Evolutionary conservation across 2,113 vertebrate species (phyloP).

Genomic region (Tragelaphus imberbis): DNA sequence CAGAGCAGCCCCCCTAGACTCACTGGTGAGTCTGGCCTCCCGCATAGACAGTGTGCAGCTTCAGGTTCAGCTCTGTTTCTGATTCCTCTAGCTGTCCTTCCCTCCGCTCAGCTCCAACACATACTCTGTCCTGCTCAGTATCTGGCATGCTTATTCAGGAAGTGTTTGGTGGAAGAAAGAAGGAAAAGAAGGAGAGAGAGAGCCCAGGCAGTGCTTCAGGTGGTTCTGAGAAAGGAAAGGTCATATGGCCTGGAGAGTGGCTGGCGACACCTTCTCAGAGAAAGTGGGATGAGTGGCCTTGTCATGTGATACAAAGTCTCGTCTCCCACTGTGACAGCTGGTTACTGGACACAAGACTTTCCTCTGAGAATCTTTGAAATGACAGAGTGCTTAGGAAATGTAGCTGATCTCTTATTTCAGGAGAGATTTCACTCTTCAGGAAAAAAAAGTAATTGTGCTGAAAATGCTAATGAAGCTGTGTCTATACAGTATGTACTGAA

Average conservation of each 20-base stretch:
- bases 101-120: background rate
- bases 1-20: no score
- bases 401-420: background rate
- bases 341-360: background rate
- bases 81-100: background rate
- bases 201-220: background rate
- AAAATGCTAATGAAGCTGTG: background rate
- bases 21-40: background rate
- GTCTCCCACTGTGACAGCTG: background rate
- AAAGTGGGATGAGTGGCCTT: background rate
- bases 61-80: background rate
- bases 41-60: accelerated
- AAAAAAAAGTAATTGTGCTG: background rate
- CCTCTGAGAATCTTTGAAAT: background rate
- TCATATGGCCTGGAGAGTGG: background rate
- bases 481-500: background rate
- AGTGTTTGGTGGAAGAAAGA: background rate
- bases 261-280: background rate
- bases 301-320: accelerated
- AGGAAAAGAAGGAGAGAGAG: background rate
- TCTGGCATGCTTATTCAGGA: background rate
- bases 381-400: background rate
- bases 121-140: background rate
- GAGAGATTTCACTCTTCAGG: background rate
- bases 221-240: background rate